Conservation (phyloP, 1,140 invertebrate species). For the Eriocheir sinensis region DNA sequence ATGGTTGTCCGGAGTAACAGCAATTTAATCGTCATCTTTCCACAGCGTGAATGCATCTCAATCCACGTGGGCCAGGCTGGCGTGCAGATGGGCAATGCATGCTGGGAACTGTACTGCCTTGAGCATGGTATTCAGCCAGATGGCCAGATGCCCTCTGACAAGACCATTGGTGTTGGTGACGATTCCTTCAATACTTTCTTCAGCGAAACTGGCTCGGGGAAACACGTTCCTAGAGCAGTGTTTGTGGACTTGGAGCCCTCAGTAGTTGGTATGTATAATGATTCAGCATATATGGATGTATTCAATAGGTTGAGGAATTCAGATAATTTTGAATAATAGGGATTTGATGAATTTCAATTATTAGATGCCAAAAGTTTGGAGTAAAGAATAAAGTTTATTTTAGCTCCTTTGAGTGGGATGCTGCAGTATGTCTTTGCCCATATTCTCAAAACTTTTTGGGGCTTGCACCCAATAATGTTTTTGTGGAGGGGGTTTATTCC, state of each 20-base stretch:
- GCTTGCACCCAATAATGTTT: too few relatives aligned
- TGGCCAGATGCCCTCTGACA: not conserved
- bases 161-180: not conserved
- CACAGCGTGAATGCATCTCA: not conserved
- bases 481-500: too few relatives aligned
- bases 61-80: not conserved
- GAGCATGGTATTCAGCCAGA: conserved; percentile 3
- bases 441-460: too few relatives aligned
- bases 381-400: too few relatives aligned
- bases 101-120: not conserved
- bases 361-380: too few relatives aligned
- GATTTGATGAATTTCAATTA: too few relatives aligned
- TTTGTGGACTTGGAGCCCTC: not conserved
- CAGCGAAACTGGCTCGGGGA: not conserved
- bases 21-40: not conserved
- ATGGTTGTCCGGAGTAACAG: too few relatives aligned
- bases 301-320: too few relatives aligned
- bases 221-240: not conserved
- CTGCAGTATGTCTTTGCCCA: too few relatives aligned
- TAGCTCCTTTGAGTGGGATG: too few relatives aligned
- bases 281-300: too few relatives aligned
- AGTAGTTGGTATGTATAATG: conserved; percentile 23
- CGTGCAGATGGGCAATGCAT: conserved; percentile 2
- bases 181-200: not conserved
- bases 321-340: too few relatives aligned